Percentiles rank a stretch among this genome's conserved stretches.
These are phyloP conservation scores for Axinella damicornis DNA, from an alignment of 37 sponge, comb jelly and placozoan genomes.

Conservation along the genomic window DNA sequence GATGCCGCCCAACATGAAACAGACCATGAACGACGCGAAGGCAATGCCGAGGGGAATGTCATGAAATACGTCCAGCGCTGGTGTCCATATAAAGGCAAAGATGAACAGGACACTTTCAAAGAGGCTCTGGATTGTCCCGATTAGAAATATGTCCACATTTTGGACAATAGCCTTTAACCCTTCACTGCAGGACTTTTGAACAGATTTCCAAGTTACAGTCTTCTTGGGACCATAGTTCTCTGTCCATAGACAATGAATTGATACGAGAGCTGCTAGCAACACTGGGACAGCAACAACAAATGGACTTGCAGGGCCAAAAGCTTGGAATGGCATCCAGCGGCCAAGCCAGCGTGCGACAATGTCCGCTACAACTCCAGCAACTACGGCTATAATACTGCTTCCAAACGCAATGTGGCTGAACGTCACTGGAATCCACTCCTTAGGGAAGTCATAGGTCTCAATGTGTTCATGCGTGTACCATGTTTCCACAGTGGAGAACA, in stretches of 20 bases:
- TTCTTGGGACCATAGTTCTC: constrained; percentile 69
- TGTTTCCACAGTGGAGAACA: constrained; percentile 75
- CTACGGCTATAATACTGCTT: constrained; percentile 74
- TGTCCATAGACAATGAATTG: constrained; percentile 39
- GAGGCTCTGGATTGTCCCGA: constrained; percentile 75
- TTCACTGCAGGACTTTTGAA: constrained; percentile 36
- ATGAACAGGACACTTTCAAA: constrained; percentile 82
- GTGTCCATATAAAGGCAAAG: constrained; percentile 86
- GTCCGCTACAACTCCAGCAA: constrained; percentile 77
- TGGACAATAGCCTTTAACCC: constrained; percentile 54
- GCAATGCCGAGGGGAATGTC: constrained; percentile 77
- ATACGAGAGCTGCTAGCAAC: constrained; percentile 31
- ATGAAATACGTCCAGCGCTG: constrained; percentile 61
- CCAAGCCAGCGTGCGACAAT: constrained; percentile 59
- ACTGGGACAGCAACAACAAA: constrained; percentile 66
- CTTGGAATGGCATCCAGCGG: neutral
- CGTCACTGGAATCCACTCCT: constrained; percentile 82
- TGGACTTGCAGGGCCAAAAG: constrained; percentile 64
- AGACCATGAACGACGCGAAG: constrained; percentile 88
- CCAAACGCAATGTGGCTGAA: constrained; percentile 73
- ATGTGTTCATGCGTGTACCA: constrained; percentile 82
- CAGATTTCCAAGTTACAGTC: neutral
- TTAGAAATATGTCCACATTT: constrained; percentile 65
- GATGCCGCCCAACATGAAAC: constrained; percentile 68
- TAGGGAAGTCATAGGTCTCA: constrained; percentile 77